These are phyloP conservation scores for Connochaetes taurinus DNA, from an alignment of 2,113 vertebrate species.

Conservation along the genomic window DNA sequence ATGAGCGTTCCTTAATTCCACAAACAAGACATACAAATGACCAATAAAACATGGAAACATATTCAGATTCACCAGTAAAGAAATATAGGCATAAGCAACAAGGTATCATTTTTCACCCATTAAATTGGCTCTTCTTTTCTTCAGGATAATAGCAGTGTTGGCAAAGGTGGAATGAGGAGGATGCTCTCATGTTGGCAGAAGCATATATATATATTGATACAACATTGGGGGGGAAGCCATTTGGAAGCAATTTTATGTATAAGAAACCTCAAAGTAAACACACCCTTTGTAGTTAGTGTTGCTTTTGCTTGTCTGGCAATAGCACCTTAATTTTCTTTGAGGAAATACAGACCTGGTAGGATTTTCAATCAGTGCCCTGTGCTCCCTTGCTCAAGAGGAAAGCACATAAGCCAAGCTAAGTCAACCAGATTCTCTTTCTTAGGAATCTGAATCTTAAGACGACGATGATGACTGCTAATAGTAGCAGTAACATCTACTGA, in stretches of 20 bases:
- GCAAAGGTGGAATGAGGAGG: neutral
- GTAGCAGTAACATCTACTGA: neutral
- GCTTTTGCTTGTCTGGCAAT: neutral
- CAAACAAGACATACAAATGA: neutral
- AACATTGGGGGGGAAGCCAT: neutral
- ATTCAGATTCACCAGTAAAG: neutral
- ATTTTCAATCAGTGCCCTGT: neutral
- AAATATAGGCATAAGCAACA: neutral
- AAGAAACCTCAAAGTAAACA: neutral
- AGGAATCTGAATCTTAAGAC: neutral
- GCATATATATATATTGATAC: neutral
- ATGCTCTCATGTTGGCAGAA: neutral
- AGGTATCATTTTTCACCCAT: neutral
- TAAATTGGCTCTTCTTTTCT: neutral
- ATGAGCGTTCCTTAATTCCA: neutral
- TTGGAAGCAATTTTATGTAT: neutral
- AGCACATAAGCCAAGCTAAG: neutral
- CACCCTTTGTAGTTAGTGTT: neutral
- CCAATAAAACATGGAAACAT: neutral
- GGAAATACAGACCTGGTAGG: neutral
- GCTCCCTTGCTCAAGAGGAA: neutral
- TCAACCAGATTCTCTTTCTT: neutral
- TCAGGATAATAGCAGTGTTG: neutral
- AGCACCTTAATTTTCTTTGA: neutral
- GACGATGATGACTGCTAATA: neutral